Evolutionary conservation across 2,113 vertebrate genomes (phyloP).

Genomic region (Etia nguti): DNA sequence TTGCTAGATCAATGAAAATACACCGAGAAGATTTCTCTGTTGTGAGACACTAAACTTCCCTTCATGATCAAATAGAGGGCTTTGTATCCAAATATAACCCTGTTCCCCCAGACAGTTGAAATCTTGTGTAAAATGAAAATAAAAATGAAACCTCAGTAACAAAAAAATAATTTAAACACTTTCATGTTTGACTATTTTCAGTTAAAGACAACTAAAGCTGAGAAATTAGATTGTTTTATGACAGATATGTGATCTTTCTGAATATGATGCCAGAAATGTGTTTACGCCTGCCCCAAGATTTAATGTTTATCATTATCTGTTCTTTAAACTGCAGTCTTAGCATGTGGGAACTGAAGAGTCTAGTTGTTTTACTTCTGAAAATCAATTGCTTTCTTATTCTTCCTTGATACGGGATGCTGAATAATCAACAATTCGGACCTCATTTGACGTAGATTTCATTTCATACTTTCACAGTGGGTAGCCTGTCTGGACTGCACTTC

Average conservation of each 20-base stretch:
- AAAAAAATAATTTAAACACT: background rate
- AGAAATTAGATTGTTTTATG: background rate
- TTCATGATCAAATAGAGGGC: background rate
- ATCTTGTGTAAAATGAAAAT: background rate
- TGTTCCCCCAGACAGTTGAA: background rate
- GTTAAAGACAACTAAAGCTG: background rate
- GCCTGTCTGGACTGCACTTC: too few relatives aligned
- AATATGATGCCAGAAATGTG: background rate
- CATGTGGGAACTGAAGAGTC: background rate
- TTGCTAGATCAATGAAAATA: constrained; percentile 10
- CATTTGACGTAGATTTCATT: too few relatives aligned
- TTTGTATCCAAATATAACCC: background rate
- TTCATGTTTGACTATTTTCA: background rate
- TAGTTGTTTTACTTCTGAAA: background rate
- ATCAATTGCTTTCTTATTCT: background rate
- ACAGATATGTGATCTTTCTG: background rate
- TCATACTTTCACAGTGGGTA: too few relatives aligned
- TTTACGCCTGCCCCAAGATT: too few relatives aligned
- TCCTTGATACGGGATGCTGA: background rate
- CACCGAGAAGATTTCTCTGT: background rate
- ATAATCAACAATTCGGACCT: too few relatives aligned
- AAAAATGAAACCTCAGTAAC: background rate
- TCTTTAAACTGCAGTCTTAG: background rate
- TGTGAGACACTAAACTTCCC: background rate
- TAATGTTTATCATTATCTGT: background rate